phyloP scores from a whole-genome alignment of 2,888 invertebrate genomes.

The Lampropteryx suffumata region DNA sequence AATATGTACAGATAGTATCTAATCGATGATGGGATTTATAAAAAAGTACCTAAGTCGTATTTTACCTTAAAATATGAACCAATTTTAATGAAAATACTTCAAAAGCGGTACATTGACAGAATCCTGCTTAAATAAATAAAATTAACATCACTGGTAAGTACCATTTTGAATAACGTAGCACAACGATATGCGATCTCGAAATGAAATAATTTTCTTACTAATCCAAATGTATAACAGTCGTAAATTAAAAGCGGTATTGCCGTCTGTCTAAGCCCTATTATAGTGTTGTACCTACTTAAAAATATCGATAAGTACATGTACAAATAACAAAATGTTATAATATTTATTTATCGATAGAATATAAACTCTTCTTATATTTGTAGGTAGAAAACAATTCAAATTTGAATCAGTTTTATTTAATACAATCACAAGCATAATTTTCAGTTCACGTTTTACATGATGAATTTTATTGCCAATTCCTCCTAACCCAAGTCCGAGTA shows the following conservation, averaged over 20 bases:
- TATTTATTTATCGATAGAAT: too few species aligned
- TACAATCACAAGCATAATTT: too few species aligned
- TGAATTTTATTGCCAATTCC: too few species aligned
- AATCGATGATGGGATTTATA: not conserved
- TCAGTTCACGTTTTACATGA: too few species aligned
- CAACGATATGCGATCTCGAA: slow-evolving; percentile 55
- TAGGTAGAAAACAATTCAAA: too few species aligned
- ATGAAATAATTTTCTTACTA: slow-evolving; percentile 78
- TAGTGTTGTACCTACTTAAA: slow-evolving; percentile 40
- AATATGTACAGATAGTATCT: too few species aligned
- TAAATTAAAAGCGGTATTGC: slow-evolving; percentile 71
- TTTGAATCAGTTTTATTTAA: too few species aligned
- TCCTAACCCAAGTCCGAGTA: too few species aligned
- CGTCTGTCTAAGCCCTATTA: slow-evolving; percentile 67
- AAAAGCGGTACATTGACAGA: slow-evolving; percentile 14
- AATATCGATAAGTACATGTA: slow-evolving; percentile 4
- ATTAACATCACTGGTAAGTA: slow-evolving; percentile 47
- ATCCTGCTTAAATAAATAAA: slow-evolving; percentile 49
- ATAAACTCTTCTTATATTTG: too few species aligned
- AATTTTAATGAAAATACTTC: not conserved
- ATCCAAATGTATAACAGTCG: slow-evolving; percentile 76
- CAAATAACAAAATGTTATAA: not conserved
- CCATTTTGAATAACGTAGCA: slow-evolving; percentile 27
- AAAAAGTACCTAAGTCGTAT: not conserved
- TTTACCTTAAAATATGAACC: too few species aligned